These are phyloP conservation scores for Caloenas nicobarica DNA, from an alignment of 2,113 vertebrate species.

Conservation along the genomic window DNA sequence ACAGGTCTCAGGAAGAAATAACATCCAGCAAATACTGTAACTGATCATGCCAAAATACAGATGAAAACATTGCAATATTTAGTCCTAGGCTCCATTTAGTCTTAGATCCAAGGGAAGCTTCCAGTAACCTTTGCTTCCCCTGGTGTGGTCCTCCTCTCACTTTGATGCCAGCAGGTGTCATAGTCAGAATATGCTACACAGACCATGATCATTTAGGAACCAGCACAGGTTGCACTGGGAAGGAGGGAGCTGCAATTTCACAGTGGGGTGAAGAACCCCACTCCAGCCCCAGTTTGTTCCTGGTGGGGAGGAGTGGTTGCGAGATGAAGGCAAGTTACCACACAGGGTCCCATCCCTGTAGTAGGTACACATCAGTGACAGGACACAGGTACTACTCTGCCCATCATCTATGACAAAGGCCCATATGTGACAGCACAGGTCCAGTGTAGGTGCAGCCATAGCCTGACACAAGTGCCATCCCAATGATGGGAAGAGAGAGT, in stretches of 20 bases:
- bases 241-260: background rate
- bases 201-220: background rate
- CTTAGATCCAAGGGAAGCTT: background rate
- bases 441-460: background rate
- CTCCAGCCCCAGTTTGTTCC: background rate
- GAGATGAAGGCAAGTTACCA: background rate
- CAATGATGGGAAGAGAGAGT: background rate
- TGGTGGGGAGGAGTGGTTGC: background rate
- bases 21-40: background rate
- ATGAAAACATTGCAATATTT: background rate
- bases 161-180: background rate
- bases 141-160: background rate
- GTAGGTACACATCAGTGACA: rapidly evolving
- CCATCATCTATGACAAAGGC: background rate
- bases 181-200: background rate
- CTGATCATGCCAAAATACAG: background rate
- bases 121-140: background rate
- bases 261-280: background rate
- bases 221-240: background rate
- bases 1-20: background rate
- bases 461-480: background rate
- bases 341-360: background rate
- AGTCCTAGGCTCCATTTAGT: background rate
- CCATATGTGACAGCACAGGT: rapidly evolving
- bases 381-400: background rate